Base-by-base conservation (phyloP, 2,888 invertebrate species). In the Luffia ferchaultella region DNA sequence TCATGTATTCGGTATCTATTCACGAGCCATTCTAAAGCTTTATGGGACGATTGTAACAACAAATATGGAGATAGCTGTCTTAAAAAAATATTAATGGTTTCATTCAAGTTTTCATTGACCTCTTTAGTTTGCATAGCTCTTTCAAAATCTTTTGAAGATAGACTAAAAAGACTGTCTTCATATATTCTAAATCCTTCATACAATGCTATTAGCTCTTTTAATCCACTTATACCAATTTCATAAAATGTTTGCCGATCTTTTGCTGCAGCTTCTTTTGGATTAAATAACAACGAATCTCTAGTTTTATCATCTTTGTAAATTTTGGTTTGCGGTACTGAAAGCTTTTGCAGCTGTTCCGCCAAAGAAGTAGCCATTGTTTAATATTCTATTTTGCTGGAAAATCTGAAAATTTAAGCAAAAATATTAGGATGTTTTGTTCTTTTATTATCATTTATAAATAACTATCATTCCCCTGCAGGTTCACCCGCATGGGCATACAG, bases 21-120 rank as follows among this genome's bases (percentile, higher is more conserved):
- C 45, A 98, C 89, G 2, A 99, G 85, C 98, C 98, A 99, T 83
- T 99, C 99, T 46, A 99, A 71, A 1, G 96, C 92, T 80, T 97
- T 95, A 58, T 97, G 95, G 0, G 87, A 70, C 0, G 95, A 88
- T 60, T 92, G 92, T 0, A 96, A 76, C 48, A 95, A 84, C 58
- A 98, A 90, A 68, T 96, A 97, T 0, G 98, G 98, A 1, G 96
- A 93, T 2, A 97, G 60, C 41, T 90, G 85, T 1, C 91, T 72
- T 0, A 98, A 76, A 72, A 98, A 97, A 55, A 89, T 89, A 50
- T 88, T 87, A 18, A 99, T 91, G 2, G 86, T 86, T 42, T 84
- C 80, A 73, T 97, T 87, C 16, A 99, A 73, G 58, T 89, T 87
- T 53, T 88, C 77, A 67, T 98, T 98, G 0, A 90, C 86, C 54